phyloP scores from a whole-genome alignment of 2,113 vertebrate species.

The Bungarus multicinctus region DNA sequence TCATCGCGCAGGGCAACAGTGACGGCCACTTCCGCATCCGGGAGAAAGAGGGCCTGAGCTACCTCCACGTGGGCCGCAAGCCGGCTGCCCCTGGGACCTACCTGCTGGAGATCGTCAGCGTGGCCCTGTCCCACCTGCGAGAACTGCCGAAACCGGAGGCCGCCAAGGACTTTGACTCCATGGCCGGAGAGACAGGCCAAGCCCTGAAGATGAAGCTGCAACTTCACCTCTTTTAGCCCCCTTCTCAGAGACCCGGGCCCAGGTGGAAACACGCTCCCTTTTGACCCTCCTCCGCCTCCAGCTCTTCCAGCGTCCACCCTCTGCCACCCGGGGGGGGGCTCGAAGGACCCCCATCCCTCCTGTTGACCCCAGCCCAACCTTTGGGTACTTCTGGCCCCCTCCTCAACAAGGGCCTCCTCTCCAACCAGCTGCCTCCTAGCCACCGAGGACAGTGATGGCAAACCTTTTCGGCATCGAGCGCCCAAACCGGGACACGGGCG shows the following conservation, averaged over 20 bases:
- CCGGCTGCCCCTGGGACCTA: conserved; percentile 76
- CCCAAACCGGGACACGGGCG: no score
- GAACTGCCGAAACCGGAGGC: conserved; percentile 76
- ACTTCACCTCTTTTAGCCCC: conserved; percentile 83
- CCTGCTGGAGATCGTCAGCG: conserved; percentile 82
- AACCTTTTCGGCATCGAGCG: no score
- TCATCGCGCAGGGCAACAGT: conserved; percentile 80
- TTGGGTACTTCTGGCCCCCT: neutral
- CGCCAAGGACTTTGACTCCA: conserved; percentile 83
- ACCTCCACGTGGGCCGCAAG: conserved; percentile 77
- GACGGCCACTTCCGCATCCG: conserved; percentile 82
- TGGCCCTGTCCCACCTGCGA: conserved; percentile 75
- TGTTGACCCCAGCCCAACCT: neutral
- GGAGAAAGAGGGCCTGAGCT: conserved; percentile 81
- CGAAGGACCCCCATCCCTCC: rapidly evolving
- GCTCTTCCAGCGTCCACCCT: neutral
- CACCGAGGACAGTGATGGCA: neutral
- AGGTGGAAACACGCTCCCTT: conserved; percentile 27
- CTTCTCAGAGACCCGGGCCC: conserved; percentile 30
- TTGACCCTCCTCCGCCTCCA: neutral
- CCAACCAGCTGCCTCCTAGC: neutral
- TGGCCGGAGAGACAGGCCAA: conserved; percentile 78
- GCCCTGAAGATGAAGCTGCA: conserved; percentile 86
- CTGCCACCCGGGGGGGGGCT: neutral
- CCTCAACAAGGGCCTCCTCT: neutral